Evolutionary conservation across 2,888 invertebrate genomes (phyloP).

Genomic region (Dryobotodes eremita): DNA sequence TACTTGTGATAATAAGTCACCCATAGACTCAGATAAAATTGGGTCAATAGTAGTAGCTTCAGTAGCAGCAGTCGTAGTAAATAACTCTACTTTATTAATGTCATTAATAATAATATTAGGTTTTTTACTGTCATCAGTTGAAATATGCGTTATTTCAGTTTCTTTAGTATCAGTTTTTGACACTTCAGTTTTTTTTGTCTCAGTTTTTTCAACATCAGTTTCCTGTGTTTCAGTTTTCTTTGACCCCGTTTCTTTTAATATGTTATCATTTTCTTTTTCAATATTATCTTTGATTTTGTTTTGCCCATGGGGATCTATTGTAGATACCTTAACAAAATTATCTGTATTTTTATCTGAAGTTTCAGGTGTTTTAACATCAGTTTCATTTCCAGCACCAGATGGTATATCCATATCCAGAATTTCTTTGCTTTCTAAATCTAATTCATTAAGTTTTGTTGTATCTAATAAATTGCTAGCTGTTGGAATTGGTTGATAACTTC

Average conservation of each 20-base stretch:
- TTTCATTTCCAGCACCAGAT: conserved; percentile 71
- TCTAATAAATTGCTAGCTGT: conserved; percentile 82
- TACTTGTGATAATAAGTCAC: conserved; percentile 88
- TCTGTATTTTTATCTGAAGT: conserved; percentile 69
- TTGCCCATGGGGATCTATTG: conserved; percentile 80
- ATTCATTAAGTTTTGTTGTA: conserved; percentile 74
- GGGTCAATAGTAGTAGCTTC: conserved; percentile 82
- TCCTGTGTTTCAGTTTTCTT: conserved; percentile 12
- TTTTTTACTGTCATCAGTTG: conserved; percentile 39
- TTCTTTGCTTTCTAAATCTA: conserved; percentile 86
- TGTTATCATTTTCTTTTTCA: conserved; percentile 50
- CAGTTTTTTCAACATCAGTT: conserved; percentile 8
- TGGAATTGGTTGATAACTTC: conserved; percentile 81
- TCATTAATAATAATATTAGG: conserved; percentile 59
- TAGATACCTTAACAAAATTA: conserved; percentile 85
- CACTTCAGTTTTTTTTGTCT: conserved; percentile 9
- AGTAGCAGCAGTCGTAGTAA: conserved; percentile 65
- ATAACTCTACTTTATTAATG: conserved; percentile 65
- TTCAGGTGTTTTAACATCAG: conserved; percentile 62
- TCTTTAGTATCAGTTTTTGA: conserved; percentile 16
- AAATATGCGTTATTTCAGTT: conserved; percentile 40
- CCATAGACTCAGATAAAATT: conserved; percentile 87
- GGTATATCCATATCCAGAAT: conserved; percentile 85
- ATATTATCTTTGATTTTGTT: conserved; percentile 55
- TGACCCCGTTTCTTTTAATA: conserved; percentile 16